These are phyloP conservation scores for Lycaena phlaeas DNA, from an alignment of 2,888 invertebrate genomes.

Conservation along the genomic window DNA sequence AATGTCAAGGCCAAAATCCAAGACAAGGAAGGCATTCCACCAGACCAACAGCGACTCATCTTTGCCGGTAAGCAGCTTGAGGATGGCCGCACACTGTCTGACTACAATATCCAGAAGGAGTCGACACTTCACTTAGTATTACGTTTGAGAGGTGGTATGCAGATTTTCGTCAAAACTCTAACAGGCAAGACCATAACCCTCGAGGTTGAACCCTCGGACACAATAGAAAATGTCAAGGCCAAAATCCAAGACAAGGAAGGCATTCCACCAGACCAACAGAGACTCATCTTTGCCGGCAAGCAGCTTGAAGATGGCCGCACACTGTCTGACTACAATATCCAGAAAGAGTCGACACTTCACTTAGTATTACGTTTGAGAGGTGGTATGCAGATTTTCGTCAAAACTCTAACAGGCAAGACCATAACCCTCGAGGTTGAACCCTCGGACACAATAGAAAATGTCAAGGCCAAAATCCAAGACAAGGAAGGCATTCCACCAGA, in stretches of 20 bases:
- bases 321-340: slow-evolving; percentile 20
- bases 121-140: slow-evolving; percentile 17
- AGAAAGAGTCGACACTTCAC: slow-evolving; percentile 36
- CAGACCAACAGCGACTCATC: slow-evolving; percentile 24
- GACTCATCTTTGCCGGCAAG: slow-evolving; percentile 30
- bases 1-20: slow-evolving; percentile 24
- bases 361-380: slow-evolving; percentile 36
- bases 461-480: too few relatives aligned
- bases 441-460: too few relatives aligned
- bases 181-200: slow-evolving; percentile 35
- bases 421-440: slow-evolving; percentile 30
- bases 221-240: slow-evolving; percentile 22
- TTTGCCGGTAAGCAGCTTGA: slow-evolving; percentile 25
- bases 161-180: slow-evolving; percentile 28
- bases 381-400: slow-evolving; percentile 33
- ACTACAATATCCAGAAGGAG: slow-evolving; percentile 22
- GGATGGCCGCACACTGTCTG: slow-evolving; percentile 22
- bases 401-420: slow-evolving; percentile 30
- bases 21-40: slow-evolving; percentile 25
- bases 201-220: slow-evolving; percentile 60
- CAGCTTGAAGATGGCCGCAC: slow-evolving; percentile 33
- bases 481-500: too few relatives aligned
- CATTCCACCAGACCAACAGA: slow-evolving; percentile 32
- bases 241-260: slow-evolving; percentile 22
- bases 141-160: slow-evolving; percentile 23